Percentiles rank a stretch among this genome's conserved stretches.
Conservation (phyloP, 2,113 vertebrate genomes). For the Scalopus aquaticus region DNA sequence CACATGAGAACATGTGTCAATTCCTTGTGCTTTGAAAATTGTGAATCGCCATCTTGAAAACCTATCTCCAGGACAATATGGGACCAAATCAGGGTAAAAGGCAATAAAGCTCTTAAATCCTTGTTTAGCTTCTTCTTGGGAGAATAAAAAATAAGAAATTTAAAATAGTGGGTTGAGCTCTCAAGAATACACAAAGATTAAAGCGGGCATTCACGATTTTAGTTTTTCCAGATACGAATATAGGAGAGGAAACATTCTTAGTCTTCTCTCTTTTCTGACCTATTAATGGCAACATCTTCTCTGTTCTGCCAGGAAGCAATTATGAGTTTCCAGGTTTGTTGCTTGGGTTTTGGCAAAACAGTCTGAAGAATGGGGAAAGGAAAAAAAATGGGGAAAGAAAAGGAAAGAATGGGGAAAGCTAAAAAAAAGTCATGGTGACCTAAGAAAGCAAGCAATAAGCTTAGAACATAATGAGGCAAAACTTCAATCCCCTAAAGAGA, state of each 20-base stretch:
- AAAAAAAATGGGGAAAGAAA: background rate
- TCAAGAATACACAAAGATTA: background rate
- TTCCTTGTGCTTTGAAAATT: conserved; percentile 32
- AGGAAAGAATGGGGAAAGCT: no score
- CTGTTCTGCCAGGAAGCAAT: background rate
- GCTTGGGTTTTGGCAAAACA: background rate
- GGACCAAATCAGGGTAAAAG: background rate
- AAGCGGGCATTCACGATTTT: background rate
- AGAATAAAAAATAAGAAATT: background rate
- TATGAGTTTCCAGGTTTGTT: background rate
- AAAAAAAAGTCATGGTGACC: background rate
- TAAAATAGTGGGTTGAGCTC: background rate
- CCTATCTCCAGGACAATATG: background rate
- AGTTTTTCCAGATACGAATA: background rate
- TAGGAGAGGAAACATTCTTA: background rate
- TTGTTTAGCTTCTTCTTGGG: background rate
- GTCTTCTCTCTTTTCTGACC: background rate
- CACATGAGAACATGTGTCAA: background rate
- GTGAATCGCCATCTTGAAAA: background rate
- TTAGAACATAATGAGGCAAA: background rate
- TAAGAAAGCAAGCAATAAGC: background rate
- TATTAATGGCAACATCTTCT: background rate
- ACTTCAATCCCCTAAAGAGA: background rate
- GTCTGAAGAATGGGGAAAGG: background rate
- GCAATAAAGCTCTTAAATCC: background rate